Evolutionary conservation across 64 coral and sea anemone species (phyloP), one percentile per base, ranked within the genome.

Genomic region (Porites australiensis): DNA sequence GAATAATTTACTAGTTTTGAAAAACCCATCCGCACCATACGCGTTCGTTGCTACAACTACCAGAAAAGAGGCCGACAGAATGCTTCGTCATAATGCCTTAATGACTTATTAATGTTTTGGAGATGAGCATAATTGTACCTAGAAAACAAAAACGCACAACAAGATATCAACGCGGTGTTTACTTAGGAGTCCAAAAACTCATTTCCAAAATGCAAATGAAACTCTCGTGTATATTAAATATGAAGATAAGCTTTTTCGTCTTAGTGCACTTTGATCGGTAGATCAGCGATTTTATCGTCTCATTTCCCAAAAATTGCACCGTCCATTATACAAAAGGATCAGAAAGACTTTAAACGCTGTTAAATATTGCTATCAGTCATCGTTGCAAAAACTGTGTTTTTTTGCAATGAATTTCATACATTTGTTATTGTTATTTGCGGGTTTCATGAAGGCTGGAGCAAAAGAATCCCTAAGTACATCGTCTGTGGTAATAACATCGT

Each of bases 131-230:
- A 8, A 84, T 51, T 23, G 18, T 46, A 84, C 45, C 63, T 16
- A 19, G 5, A 48, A 84, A 10, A 50, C 59, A 84, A 68, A 52
- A 65, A 68, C 75, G 51, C 46, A 51, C 37, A 9, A 68, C 47
- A 46, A 51, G 55, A 61, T 13, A 80, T 84, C 47, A 64, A 6
- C 45, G 45, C 16, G 37, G 47, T 84, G 81, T 84, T 82, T 68
- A 84, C 69, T 69, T 84, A 68, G 19, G 62, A 69, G 52, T 84
- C 51, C 9, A 67, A 68, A 84, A 50, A 47, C 16, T 51, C 2
- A 48, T 84, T 46, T 23, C 51, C 6, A 64, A 84, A 84, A 84
- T 84, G 81, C 81, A 84, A 84, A 84, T 84, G 23, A 81, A 57
- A 62, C 22, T 16, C 47, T 18, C 64, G 5, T 68, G 44, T 76